Base-by-base conservation (phyloP, 2,113 vertebrate genomes). In the Mustelus asterias region DNA sequence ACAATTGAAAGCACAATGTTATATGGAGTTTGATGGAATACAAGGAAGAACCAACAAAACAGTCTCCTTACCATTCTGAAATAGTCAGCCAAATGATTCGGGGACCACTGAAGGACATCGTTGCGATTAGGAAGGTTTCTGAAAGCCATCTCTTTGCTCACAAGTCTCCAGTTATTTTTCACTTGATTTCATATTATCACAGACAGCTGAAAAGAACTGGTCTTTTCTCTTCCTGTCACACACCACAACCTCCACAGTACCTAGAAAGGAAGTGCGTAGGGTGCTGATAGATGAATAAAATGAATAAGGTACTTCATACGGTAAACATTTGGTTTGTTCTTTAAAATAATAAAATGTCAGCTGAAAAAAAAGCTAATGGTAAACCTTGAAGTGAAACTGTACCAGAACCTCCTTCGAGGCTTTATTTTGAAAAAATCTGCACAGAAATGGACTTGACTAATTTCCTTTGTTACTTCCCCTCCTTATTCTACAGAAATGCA, bases 391-490 rank as follows among this genome's bases (percentile, higher is more conserved):
- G 67, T 95, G 94, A 63, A 63, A 65, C 94, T 72, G 0, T 54
- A 72, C 11, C 24, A 20, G 70, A 37, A 48, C 41, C 24, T 72
- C 44, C 26, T 48, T 48, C 94, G 60, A 7, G 24, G 54, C 29
- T 20, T 95, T 95, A 95, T 72, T 72, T 72, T 72, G 13, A 72
- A 44, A 63, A 33, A 33, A 14, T 95, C 97, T 97, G 97, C 97
- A 97, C 96, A 97, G 98, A 98, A 98, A 97, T 97, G 97, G 67
- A 97, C 96, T 96, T 96, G 97, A 97, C 97, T 95, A 96, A 96
- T 97, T 97, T 98, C 97, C 97, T 97, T 97, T 96, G 97, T 97
- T 97, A 98, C 98, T 98, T 98, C 98, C 98, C 98, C 97, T 98
- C 96, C 96, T 96, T 94, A 96, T 96, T 96, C 97, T 97, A 98